Conservation (phyloP, 1,140 invertebrate genomes). For the Cotesia typhae region DNA sequence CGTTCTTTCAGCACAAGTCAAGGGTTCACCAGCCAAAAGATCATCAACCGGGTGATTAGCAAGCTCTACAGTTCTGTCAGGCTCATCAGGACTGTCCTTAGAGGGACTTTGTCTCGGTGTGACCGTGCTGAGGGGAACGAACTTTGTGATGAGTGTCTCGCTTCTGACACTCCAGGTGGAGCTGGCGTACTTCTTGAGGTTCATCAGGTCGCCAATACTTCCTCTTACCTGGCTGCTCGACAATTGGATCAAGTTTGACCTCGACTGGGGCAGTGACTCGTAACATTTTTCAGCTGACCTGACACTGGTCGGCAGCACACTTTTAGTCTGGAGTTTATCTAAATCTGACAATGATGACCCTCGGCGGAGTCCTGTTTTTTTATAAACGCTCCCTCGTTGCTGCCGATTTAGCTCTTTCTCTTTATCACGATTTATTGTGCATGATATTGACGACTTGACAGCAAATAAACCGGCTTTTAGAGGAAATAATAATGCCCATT, state of each 20-base stretch:
- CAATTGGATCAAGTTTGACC: conserved; percentile 60
- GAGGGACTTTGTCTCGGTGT: conserved; percentile 65
- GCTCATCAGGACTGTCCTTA: conserved; percentile 48
- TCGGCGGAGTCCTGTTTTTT: conserved; percentile 67
- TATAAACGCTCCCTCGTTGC: conserved; percentile 44
- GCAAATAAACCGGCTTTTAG: conserved; percentile 70
- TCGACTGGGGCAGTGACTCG: conserved; percentile 66
- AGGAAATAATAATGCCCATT: conserved; percentile 71
- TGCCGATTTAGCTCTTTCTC: conserved; percentile 45
- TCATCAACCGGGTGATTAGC: conserved; percentile 57
- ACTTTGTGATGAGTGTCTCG: conserved; percentile 74
- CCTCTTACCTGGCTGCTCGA: conserved; percentile 67
- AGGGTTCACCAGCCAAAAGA: conserved; percentile 48
- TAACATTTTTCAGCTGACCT: conserved; percentile 65
- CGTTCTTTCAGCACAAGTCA: conserved; percentile 1
- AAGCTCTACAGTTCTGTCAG: conserved; percentile 47
- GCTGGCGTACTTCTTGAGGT: conserved; percentile 75
- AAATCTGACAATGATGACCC: conserved; percentile 78
- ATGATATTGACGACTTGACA: conserved; percentile 67
- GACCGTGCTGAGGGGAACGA: conserved; percentile 77
- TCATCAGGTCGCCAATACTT: conserved; percentile 82
- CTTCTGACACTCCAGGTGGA: conserved; percentile 73
- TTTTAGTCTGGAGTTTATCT: conserved; percentile 68
- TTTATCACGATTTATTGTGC: conserved; percentile 54
- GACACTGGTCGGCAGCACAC: conserved; percentile 61